Percentiles rank a stretch among this genome's conserved stretches.
Conservation (phyloP, 2,888 invertebrate genomes). For the Eupithecia pulchellata region DNA sequence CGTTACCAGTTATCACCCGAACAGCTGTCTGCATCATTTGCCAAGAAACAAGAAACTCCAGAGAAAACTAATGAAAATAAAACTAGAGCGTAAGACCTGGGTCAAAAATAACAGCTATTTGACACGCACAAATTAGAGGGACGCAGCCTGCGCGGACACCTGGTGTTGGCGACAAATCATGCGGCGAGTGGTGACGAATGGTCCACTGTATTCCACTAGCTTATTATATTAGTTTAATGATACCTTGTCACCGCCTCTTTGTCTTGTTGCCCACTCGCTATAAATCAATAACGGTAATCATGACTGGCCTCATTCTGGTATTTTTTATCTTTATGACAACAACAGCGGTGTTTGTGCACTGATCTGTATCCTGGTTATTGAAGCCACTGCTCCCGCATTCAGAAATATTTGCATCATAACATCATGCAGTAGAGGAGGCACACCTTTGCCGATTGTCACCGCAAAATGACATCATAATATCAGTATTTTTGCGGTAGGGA, state of each 20-base stretch:
- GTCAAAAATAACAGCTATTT: slow-evolving; percentile 59
- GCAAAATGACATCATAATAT: slow-evolving; percentile 27
- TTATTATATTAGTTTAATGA: slow-evolving; percentile 43
- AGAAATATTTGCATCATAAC: slow-evolving; percentile 23
- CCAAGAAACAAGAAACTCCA: slow-evolving; percentile 22
- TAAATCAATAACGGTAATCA: slow-evolving; percentile 15
- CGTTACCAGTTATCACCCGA: slow-evolving; percentile 28
- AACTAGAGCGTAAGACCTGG: slow-evolving; percentile 31
- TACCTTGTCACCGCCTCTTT: slow-evolving; percentile 42
- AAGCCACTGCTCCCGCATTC: slow-evolving; percentile 21
- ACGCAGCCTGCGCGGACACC: slow-evolving; percentile 56
- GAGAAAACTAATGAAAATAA: slow-evolving; percentile 27
- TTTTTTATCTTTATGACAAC: slow-evolving; percentile 1
- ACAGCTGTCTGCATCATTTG: slow-evolving; percentile 33
- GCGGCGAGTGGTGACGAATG: slow-evolving; percentile 46
- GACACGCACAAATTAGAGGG: slow-evolving; percentile 60
- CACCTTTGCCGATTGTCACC: slow-evolving; percentile 25
- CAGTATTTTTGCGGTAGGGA: slow-evolving; percentile 6
- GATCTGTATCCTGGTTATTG: slow-evolving; percentile 13
- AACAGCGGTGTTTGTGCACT: slow-evolving; percentile 10
- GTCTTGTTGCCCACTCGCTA: slow-evolving; percentile 42
- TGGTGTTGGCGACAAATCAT: slow-evolving; percentile 54
- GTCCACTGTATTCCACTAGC: slow-evolving; percentile 24
- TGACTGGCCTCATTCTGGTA: slow-evolving; percentile 6
- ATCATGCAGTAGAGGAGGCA: slow-evolving; percentile 13